Conservation (phyloP, 2,797 vertebrate species). For the Philypnodon macrostomus region DNA sequence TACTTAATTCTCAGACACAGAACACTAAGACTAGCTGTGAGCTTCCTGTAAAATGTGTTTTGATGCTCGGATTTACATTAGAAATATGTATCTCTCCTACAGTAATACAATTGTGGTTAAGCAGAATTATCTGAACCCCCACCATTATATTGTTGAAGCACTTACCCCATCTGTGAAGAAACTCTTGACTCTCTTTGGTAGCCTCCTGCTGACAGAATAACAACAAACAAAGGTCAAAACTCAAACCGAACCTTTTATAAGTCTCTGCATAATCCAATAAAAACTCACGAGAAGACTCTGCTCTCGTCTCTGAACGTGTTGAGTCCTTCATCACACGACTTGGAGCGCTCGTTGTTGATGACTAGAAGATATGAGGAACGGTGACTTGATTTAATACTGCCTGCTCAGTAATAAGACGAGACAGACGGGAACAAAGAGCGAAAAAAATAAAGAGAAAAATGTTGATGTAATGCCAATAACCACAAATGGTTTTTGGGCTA, state of each 20-base stretch:
- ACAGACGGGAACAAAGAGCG: slow-evolving; percentile 26
- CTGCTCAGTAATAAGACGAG: slow-evolving; percentile 69
- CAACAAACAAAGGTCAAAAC: neutral
- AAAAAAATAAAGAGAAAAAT: slow-evolving; percentile 52
- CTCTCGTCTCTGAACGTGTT: slow-evolving; percentile 91
- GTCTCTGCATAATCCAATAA: neutral
- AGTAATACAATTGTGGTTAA: no score
- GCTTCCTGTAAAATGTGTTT: no score
- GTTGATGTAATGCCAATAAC: slow-evolving; percentile 70
- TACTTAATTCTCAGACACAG: no score
- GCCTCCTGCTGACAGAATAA: slow-evolving; percentile 76
- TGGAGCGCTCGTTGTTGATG: slow-evolving; percentile 94
- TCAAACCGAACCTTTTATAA: neutral
- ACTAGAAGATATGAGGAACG: slow-evolving; percentile 96
- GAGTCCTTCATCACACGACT: slow-evolving; percentile 96
- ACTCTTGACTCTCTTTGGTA: slow-evolving; percentile 91
- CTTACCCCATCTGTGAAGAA: slow-evolving; percentile 96
- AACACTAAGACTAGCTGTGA: no score
- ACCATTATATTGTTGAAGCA: slow-evolving; percentile 1
- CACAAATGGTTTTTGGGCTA: slow-evolving; percentile 54
- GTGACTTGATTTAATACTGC: slow-evolving; percentile 90
- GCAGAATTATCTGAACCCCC: no score
- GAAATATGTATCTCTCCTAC: no score
- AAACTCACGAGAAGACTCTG: slow-evolving; percentile 83
- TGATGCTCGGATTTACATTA: no score